Evolutionary conservation across 2,797 vertebrate species (phyloP).

Genomic region (Phataginus tricuspis): DNA sequence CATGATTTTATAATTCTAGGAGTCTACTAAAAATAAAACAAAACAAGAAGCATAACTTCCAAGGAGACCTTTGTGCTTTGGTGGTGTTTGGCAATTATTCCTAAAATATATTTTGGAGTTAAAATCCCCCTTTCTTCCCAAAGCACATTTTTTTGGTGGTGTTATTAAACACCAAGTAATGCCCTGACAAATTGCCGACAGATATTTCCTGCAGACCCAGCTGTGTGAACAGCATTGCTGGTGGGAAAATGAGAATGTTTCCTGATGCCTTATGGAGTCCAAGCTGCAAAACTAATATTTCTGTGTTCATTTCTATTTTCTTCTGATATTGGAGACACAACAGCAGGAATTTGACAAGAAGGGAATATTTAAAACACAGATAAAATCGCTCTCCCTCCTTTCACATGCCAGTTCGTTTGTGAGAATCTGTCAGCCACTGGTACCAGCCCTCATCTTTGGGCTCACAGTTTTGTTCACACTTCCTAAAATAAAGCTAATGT

Average conservation of each 20-base stretch:
- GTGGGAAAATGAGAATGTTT: not conserved
- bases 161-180: not conserved
- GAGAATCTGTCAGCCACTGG: constrained; percentile 1
- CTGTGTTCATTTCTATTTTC: constrained; percentile 31
- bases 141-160: constrained; percentile 1
- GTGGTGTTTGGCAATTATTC: constrained; percentile 55
- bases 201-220: not conserved
- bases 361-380: constrained; percentile 31
- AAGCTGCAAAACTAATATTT: constrained; percentile 12
- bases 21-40: constrained; percentile 80
- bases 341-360: constrained; percentile 30
- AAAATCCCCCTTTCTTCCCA: not conserved
- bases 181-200: constrained; percentile 24
- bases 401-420: not conserved
- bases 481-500: constrained; percentile 64
- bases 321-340: not conserved
- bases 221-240: not conserved
- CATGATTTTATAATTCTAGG: constrained; percentile 53
- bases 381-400: constrained; percentile 21
- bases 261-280: constrained; percentile 5
- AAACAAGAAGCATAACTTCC: constrained; percentile 41
- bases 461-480: constrained; percentile 36
- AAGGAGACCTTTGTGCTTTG: not conserved
- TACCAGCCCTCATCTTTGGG: not conserved
- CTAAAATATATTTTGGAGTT: constrained; percentile 52